Evolutionary conservation across 2,888 invertebrate genomes (phyloP).

Genomic region (Teinopalpus imperialis): DNA sequence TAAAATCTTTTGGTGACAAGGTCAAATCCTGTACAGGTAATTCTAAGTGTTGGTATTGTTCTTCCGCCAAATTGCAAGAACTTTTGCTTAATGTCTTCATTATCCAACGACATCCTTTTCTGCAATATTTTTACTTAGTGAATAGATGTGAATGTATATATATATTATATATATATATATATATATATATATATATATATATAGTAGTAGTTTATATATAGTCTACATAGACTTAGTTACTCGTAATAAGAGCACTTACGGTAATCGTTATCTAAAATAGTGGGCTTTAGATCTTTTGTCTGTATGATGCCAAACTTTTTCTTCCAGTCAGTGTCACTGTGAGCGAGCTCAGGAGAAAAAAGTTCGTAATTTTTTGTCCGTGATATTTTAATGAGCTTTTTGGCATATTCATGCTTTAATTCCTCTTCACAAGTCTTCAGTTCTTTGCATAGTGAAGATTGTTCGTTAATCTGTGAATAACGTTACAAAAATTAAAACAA

Average conservation of each 20-base stretch:
- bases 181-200: no score
- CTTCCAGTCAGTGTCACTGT: constrained; percentile 29
- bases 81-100: not conserved
- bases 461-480: constrained; percentile 23
- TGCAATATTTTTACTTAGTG: constrained; percentile 1
- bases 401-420: constrained; percentile 47
- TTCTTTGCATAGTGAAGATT: constrained; percentile 36
- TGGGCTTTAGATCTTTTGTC: constrained; percentile 46
- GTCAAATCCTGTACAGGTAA: not conserved
- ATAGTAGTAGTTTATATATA: no score
- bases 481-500: not conserved
- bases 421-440: constrained; percentile 41
- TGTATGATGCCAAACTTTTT: constrained; percentile 36
- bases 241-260: constrained; percentile 26
- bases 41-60: not conserved
- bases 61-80: not conserved
- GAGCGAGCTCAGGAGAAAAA: constrained; percentile 31
- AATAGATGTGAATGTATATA: no score
- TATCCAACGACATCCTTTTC: not conserved
- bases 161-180: no score
- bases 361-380: constrained; percentile 46
- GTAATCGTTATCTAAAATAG: constrained; percentile 40
- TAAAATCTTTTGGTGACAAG: not conserved
- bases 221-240: no score
- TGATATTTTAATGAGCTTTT: constrained; percentile 40